Percentiles rank a stretch among this genome's conserved stretches.
Evolutionary conservation across 2,888 invertebrate genomes (phyloP).

Genomic region (Agrotis exclamationis): DNA sequence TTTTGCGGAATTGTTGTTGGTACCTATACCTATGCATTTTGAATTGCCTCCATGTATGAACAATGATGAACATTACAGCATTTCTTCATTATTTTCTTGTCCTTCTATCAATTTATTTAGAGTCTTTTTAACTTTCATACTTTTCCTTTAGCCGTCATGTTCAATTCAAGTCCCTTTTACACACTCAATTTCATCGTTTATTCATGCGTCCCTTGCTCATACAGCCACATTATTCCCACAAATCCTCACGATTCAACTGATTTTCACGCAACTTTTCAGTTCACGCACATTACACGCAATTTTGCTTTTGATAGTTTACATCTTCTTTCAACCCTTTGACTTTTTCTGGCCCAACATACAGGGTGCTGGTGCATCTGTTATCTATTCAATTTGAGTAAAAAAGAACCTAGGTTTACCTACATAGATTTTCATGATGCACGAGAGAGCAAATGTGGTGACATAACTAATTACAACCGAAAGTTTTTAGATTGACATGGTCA

Average conservation of each 20-base stretch:
- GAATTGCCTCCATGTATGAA: background rate
- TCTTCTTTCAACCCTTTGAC: too few relatives aligned
- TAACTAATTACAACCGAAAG: too few relatives aligned
- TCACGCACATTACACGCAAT: too few relatives aligned
- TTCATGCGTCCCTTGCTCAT: background rate
- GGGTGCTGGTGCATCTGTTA: too few relatives aligned
- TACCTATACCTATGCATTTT: background rate
- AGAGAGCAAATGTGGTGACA: too few relatives aligned
- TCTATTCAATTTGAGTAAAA: too few relatives aligned
- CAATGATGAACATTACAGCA: background rate
- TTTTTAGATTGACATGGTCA: too few relatives aligned
- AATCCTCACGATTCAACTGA: background rate
- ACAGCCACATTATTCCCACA: background rate
- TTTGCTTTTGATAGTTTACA: too few relatives aligned
- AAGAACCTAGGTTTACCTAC: too few relatives aligned
- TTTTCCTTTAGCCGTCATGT: background rate
- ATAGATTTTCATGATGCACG: background rate
- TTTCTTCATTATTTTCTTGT: background rate
- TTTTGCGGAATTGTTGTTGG: conserved; percentile 10
- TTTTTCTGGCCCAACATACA: too few relatives aligned
- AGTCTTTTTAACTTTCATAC: background rate
- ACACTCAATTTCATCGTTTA: background rate
- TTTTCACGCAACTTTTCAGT: background rate
- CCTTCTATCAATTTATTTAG: background rate
- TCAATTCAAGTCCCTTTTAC: background rate